Evolutionary conservation across 2,797 vertebrate genomes (phyloP).

Genomic region (Mastacembelus armatus): DNA sequence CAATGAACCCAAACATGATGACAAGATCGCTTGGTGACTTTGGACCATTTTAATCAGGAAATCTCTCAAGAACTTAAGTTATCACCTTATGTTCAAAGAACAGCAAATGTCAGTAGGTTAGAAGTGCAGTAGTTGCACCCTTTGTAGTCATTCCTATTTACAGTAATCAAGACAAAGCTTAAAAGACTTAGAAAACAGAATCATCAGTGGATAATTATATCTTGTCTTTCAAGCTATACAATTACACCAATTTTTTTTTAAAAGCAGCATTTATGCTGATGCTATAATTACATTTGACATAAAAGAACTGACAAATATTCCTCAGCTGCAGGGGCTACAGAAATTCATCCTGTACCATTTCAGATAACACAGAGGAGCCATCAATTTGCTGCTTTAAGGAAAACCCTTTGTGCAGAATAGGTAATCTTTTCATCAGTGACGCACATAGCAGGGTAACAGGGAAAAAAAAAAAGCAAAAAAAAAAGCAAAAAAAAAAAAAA

Average conservation of each 20-base stretch:
- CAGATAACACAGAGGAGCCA: constrained; percentile 1
- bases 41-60: constrained; percentile 27
- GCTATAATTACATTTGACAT: not conserved
- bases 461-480: too few species aligned
- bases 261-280: not conserved
- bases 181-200: not conserved
- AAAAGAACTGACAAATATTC: not conserved
- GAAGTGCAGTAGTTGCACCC: not conserved
- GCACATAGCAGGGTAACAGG: too few species aligned
- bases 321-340: not conserved
- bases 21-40: constrained; percentile 19
- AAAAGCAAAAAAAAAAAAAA: not conserved
- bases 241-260: too few species aligned
- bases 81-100: not conserved
- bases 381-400: constrained; percentile 12
- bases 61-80: constrained; percentile 27
- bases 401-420: constrained; percentile 20
- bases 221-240: too few species aligned
- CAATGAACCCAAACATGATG: constrained; percentile 17
- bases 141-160: not conserved
- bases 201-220: not conserved
- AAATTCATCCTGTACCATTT: not conserved
- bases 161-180: not conserved
- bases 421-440: too few species aligned
- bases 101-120: constrained; percentile 3